Evolutionary conservation across 2,888 invertebrate species (phyloP), one percentile per base, ranked within the genome.

Genomic region (Cyrtodaria siliqua): DNA sequence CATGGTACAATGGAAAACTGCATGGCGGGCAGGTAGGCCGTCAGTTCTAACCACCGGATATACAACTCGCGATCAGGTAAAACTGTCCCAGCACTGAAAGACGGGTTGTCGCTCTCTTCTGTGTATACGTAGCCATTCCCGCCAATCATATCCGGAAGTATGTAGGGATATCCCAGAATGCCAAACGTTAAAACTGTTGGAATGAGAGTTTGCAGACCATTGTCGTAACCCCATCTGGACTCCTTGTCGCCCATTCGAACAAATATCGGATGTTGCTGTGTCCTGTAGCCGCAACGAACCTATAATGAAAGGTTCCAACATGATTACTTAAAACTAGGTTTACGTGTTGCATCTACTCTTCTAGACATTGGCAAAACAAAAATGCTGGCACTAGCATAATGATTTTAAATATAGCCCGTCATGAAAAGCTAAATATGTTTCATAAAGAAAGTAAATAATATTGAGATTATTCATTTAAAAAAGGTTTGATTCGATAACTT

Each of bases 121-220:
- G 40, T 40, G 47, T 62, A 67, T 27, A 57, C 52, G 44, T 64
- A 64, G 0, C 63, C 63, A 20, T 64, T 64, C 3, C 90, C 98
- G 0, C 99, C 98, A 0, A 99, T 97, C 20, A 98, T 96, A 0
- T 98, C 98, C 0, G 98, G 97, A 94, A 98, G 96, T 53, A 98
- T 95, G 87, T 98, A 98, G 0, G 96, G 95, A 92, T 96, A 98
- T 0, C 98, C 99, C 82, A 98, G 96, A 29, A 98, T 95, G 23
- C 92, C 89, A 52, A 92, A 77, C 2, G 85, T 85, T 27, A 92
- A 93, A 71, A 97, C 96, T 0, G 97, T 96, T 0, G 98, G 97
- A 84, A 98, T 96, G 0, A 98, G 95, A 0, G 95, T 95, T 78
- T 95, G 93, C 0, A 97, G 93, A 0, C 97, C 97, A 90, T 96